phyloP scores from a whole-genome alignment of 2,113 vertebrate species.

The Psophia crepitans region DNA sequence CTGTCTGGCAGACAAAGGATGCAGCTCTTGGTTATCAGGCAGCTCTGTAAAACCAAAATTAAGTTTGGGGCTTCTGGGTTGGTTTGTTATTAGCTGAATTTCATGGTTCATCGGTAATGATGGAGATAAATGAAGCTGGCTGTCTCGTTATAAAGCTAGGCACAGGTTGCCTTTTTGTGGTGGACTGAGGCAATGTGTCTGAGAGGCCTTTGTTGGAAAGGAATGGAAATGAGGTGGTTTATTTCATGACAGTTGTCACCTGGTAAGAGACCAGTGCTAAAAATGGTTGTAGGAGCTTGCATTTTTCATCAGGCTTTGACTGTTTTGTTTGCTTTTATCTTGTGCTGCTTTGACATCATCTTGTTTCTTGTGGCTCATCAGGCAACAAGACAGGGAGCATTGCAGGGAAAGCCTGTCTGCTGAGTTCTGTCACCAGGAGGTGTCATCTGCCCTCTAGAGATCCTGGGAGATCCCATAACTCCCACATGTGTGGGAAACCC shows the following conservation, averaged over 20 bases:
- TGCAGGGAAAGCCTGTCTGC: neutral
- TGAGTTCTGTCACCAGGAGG: neutral
- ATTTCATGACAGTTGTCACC: neutral
- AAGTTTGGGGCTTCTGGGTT: slow-evolving; percentile 23
- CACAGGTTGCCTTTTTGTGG: neutral
- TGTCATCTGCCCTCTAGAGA: neutral
- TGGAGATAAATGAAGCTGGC: neutral
- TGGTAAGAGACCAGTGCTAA: neutral
- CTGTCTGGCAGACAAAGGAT: slow-evolving; percentile 11
- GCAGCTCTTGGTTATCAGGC: neutral
- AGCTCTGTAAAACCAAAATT: neutral
- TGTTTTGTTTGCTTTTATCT: neutral
- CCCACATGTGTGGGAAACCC: neutral
- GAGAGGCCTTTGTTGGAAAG: neutral
- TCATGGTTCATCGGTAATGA: neutral
- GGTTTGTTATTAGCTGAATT: slow-evolving; percentile 6
- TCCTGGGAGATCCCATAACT: neutral
- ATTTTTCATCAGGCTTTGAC: neutral
- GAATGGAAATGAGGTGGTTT: neutral
- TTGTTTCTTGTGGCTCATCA: neutral
- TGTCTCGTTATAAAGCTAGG: neutral
- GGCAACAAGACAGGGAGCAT: neutral
- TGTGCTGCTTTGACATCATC: neutral
- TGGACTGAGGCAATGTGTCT: neutral
- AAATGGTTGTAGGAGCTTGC: neutral